These are phyloP conservation scores for Dinomys branickii DNA, from an alignment of 2,113 vertebrate genomes.

Conservation along the genomic window DNA sequence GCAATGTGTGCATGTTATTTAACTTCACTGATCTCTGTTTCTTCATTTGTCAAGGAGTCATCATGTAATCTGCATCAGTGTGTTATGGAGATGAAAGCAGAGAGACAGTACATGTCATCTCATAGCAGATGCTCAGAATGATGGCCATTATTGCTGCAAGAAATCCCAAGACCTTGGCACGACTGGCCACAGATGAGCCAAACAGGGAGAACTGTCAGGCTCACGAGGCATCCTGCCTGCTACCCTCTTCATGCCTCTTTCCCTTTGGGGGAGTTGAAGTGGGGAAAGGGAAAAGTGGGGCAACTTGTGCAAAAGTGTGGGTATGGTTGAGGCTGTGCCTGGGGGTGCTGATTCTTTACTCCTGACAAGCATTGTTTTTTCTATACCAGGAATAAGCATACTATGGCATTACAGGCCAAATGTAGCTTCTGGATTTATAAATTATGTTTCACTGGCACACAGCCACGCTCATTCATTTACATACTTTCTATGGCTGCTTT, in stretches of 20 bases:
- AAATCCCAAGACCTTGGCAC: neutral
- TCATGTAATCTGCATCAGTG: neutral
- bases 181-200: neutral
- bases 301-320: neutral
- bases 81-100: neutral
- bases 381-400: neutral
- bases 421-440: neutral
- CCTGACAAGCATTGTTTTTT: neutral
- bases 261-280: neutral
- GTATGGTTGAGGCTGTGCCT: neutral
- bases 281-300: neutral
- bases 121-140: neutral
- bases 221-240: fast-evolving
- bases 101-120: neutral
- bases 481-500: neutral
- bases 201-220: neutral
- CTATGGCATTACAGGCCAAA: neutral
- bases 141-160: neutral
- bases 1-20: neutral
- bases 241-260: neutral
- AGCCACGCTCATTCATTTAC: neutral
- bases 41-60: neutral
- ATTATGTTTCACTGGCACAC: neutral
- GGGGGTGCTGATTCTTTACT: neutral
- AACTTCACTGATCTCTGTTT: neutral